Percentiles rank a stretch among this genome's conserved stretches.
phyloP scores from a whole-genome alignment of 2,888 invertebrate genomes.

The Deilephila elpenor region DNA sequence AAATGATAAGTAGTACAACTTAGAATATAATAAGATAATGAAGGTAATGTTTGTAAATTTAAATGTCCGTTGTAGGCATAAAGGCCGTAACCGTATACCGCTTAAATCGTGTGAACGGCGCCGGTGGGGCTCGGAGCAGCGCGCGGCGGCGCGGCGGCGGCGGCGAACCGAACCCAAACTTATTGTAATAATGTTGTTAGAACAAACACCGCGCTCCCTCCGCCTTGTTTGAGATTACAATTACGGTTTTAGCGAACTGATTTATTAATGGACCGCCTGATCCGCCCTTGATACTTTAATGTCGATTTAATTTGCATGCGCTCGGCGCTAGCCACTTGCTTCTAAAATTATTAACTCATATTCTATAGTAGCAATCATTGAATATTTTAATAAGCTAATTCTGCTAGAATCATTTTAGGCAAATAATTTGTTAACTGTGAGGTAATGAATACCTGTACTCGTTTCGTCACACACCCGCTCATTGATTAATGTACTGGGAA shows the following conservation, averaged over 20 bases:
- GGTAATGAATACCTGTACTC: no score
- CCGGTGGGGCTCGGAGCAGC: slow-evolving; percentile 53
- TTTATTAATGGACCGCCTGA: slow-evolving; percentile 84
- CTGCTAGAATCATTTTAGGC: no score
- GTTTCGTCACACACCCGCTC: no score
- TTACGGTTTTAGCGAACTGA: slow-evolving; percentile 85
- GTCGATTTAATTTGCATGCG: slow-evolving; percentile 80
- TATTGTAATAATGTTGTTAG: slow-evolving; percentile 85
- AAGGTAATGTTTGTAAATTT: slow-evolving; percentile 22
- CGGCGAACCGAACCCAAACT: slow-evolving; percentile 75
- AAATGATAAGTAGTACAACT: no score
- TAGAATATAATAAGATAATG: no score
- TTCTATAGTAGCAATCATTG: slow-evolving; percentile 19
- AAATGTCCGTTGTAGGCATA: slow-evolving; percentile 24
- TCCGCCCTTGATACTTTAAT: slow-evolving; percentile 83
- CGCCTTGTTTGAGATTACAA: slow-evolving; percentile 84
- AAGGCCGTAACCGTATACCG: slow-evolving; percentile 38
- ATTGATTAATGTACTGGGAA: no score
- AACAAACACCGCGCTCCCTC: slow-evolving; percentile 79
- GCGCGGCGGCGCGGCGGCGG: slow-evolving; percentile 49
- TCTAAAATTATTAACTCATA: slow-evolving; percentile 20
- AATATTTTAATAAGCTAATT: no score
- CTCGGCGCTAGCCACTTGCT: slow-evolving; percentile 44
- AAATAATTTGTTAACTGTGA: no score
- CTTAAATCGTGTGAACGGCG: slow-evolving; percentile 59